Conservation (phyloP, 2,797 vertebrate genomes). For the Semaprochilodus insignis region DNA sequence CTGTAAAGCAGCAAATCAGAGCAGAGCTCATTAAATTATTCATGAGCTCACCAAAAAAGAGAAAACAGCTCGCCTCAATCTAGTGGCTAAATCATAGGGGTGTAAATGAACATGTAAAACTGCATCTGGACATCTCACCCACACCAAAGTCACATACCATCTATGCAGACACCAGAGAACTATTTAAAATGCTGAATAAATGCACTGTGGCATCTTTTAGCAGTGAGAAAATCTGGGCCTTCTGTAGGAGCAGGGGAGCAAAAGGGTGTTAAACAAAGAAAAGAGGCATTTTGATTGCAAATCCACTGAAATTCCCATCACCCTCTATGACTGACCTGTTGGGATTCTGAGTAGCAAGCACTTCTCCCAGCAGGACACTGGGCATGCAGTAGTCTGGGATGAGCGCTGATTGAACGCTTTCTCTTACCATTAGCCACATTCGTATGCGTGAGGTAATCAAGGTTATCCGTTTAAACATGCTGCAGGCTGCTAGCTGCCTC, state of each 20-base stretch:
- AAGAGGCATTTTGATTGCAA: background rate
- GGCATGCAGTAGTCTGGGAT: background rate
- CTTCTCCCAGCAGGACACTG: slow-evolving; percentile 11
- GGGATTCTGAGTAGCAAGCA: background rate
- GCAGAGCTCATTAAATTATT: too few species aligned
- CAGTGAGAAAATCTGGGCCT: background rate
- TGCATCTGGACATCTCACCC: too few species aligned
- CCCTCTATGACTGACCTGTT: slow-evolving; percentile 15
- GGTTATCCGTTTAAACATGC: slow-evolving; percentile 36
- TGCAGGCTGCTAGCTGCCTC: slow-evolving; percentile 23
- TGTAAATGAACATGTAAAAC: too few species aligned
- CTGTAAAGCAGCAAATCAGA: too few species aligned
- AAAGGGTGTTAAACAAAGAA: background rate
- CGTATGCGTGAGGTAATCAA: slow-evolving; percentile 37
- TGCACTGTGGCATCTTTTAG: background rate
- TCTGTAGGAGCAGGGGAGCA: background rate
- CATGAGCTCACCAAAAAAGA: too few species aligned
- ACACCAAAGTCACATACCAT: too few species aligned
- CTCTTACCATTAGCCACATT: slow-evolving; percentile 37
- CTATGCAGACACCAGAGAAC: too few species aligned
- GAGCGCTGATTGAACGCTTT: slow-evolving; percentile 31
- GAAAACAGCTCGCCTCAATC: too few species aligned
- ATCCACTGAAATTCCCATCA: background rate
- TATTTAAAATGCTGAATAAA: too few species aligned
- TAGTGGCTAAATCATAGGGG: too few species aligned